A percentile compares a stretch with the other conserved stretches of the same genome.
These are phyloP conservation scores for Riparia riparia DNA, from an alignment of 2,113 vertebrate genomes.

Conservation along the genomic window DNA sequence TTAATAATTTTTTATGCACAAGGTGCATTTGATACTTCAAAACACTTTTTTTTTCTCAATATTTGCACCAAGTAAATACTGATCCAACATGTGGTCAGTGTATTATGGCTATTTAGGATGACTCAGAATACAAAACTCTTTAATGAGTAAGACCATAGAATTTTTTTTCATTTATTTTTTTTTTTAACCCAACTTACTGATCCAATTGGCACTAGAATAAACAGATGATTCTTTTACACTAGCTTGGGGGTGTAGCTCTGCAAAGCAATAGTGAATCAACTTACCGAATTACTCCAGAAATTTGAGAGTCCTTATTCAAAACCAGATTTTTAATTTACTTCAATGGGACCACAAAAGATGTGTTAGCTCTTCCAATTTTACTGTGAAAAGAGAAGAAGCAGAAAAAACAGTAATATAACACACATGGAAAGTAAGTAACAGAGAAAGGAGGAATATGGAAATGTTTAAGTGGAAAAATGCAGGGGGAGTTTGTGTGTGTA, in stretches of 20 bases:
- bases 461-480: background rate
- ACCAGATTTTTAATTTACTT: background rate
- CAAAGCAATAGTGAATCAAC: background rate
- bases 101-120: background rate
- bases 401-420: background rate
- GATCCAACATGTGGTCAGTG: background rate
- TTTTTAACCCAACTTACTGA: background rate
- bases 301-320: background rate
- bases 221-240: background rate
- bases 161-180: background rate
- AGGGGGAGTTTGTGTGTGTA: background rate
- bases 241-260: background rate
- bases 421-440: background rate
- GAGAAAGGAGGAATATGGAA: background rate
- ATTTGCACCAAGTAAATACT: background rate
- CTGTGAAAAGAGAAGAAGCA: background rate
- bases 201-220: background rate
- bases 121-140: background rate
- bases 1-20: background rate
- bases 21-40: background rate
- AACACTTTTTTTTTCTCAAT: background rate
- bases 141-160: background rate
- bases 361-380: background rate
- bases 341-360: background rate
- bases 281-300: background rate